Percentiles rank a stretch among this genome's conserved stretches.
Evolutionary conservation across 2,888 invertebrate genomes (phyloP).

Genomic region (Troglohyphantes excavatus): DNA sequence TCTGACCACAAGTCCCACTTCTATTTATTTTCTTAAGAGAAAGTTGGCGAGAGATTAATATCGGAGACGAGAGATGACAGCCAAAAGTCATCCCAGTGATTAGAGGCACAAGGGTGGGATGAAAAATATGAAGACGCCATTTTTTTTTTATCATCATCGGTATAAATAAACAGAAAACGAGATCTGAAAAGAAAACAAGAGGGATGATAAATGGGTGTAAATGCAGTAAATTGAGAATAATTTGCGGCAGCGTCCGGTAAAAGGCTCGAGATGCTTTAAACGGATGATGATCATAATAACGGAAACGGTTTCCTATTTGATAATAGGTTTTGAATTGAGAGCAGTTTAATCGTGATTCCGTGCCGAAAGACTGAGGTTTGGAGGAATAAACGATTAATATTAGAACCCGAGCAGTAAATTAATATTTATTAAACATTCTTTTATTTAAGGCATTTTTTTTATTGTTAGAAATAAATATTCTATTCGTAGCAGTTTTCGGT

Average conservation of each 20-base stretch:
- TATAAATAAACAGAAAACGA: conserved; percentile 35
- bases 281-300: too few relatives aligned
- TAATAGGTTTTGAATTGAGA: too few relatives aligned
- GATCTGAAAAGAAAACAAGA: neutral
- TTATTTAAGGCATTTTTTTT: too few relatives aligned
- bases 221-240: conserved; percentile 55
- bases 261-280: neutral
- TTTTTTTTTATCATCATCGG: conserved; percentile 7
- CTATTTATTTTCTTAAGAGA: neutral
- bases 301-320: too few relatives aligned
- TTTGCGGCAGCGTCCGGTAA: conserved; percentile 29
- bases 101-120: conserved; percentile 25
- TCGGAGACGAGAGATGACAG: neutral
- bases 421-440: too few relatives aligned
- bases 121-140: neutral
- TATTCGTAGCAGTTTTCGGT: too few relatives aligned
- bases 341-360: too few relatives aligned
- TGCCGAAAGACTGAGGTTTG: too few relatives aligned
- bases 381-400: too few relatives aligned
- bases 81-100: conserved; percentile 38
- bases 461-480: too few relatives aligned
- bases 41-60: neutral
- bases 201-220: conserved; percentile 47
- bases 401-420: too few relatives aligned
- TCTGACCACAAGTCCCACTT: neutral